A percentile compares a stretch with the other conserved stretches of the same genome.
Evolutionary conservation across 2,888 invertebrate species (phyloP).

Genomic region (Barypeithes pellucidus): DNA sequence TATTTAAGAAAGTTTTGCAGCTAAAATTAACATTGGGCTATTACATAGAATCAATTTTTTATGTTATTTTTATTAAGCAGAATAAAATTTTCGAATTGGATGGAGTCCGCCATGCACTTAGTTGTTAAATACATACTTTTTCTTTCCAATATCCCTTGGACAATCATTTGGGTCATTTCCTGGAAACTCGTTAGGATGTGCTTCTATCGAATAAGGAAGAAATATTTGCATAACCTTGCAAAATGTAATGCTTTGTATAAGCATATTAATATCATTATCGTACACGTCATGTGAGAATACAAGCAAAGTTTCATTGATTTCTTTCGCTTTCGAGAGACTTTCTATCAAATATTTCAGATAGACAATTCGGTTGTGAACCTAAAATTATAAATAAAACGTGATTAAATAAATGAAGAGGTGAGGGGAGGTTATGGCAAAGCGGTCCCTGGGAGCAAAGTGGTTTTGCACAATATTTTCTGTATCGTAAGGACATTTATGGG

Average conservation of each 20-base stretch:
- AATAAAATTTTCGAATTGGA: too few species aligned
- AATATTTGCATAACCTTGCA: constrained; percentile 77
- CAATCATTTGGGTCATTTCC: constrained; percentile 75
- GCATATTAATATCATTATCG: constrained; percentile 72
- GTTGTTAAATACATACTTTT: constrained; percentile 15
- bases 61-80: too few species aligned
- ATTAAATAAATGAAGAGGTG: too few species aligned
- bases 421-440: too few species aligned
- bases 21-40: too few species aligned
- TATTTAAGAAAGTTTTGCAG: too few species aligned
- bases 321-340: constrained; percentile 72
- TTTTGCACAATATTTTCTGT: too few species aligned
- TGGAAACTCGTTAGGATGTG: constrained; percentile 75
- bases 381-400: neutral
- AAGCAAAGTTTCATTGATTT: constrained; percentile 73
- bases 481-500: too few species aligned
- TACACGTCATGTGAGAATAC: constrained; percentile 77
- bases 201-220: constrained; percentile 76
- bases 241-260: constrained; percentile 73
- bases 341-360: constrained; percentile 74
- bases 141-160: constrained; percentile 65
- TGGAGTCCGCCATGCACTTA: too few species aligned
- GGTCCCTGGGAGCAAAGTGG: too few species aligned
- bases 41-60: too few species aligned
- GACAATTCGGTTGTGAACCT: constrained; percentile 75